These are phyloP conservation scores for Sepiola atlantica DNA, from an alignment of 2,888 invertebrate genomes.

Conservation along the genomic window DNA sequence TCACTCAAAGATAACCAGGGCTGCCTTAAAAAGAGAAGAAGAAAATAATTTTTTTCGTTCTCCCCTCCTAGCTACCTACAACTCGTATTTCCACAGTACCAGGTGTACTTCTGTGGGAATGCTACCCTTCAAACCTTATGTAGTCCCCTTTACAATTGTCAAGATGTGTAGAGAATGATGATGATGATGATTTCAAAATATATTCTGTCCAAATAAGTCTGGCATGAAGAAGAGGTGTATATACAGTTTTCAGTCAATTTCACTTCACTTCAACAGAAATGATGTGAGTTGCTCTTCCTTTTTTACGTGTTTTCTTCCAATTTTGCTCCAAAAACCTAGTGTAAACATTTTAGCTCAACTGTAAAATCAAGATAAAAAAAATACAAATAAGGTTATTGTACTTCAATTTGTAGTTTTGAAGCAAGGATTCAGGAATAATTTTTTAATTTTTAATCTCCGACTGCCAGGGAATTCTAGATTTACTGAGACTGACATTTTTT, in stretches of 20 bases:
- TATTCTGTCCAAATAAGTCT: neutral
- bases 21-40: neutral
- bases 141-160: neutral
- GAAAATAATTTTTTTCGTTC: no score
- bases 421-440: no score
- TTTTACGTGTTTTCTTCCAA: neutral
- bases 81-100: neutral
- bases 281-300: neutral
- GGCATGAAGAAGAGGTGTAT: neutral
- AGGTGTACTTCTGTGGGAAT: neutral
- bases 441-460: no score
- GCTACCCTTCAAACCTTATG: neutral
- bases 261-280: neutral
- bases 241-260: neutral
- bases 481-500: no score
- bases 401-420: neutral
- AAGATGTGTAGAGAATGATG: neutral
- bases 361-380: neutral
- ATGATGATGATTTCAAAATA: neutral
- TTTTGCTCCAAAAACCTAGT: neutral
- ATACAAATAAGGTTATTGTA: neutral
- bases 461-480: no score
- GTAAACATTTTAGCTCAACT: neutral
- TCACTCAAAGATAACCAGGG: neutral
- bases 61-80: neutral